These are phyloP conservation scores for Coregonus suidteri DNA, from an alignment of 2,797 vertebrate species.

Conservation along the genomic window DNA sequence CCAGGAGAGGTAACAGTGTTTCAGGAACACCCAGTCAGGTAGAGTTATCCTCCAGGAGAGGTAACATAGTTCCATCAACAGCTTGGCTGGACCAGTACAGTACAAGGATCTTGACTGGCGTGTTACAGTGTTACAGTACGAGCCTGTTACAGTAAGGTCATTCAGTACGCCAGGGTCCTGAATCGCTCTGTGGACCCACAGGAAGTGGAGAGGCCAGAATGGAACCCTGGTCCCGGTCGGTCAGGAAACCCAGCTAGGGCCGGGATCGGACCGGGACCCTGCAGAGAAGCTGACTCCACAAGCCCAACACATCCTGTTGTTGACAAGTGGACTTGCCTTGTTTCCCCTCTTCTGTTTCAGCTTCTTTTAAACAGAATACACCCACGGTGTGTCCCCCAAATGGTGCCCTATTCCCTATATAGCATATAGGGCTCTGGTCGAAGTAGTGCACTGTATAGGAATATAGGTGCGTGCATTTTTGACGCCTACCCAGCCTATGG, in stretches of 20 bases:
- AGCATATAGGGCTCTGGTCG: neutral
- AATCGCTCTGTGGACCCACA: constrained; percentile 47
- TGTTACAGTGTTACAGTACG: no score
- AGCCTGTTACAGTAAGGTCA: neutral
- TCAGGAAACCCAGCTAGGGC: constrained; percentile 68
- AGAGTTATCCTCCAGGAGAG: no score
- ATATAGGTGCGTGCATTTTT: no score
- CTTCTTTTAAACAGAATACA: constrained; percentile 56
- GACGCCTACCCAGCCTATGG: constrained; percentile 15
- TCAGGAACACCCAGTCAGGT: no score
- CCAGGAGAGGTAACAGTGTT: no score
- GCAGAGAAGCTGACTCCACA: constrained; percentile 70
- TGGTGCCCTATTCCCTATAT: no score
- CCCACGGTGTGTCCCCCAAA: constrained; percentile 6
- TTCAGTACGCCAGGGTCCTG: constrained; percentile 26
- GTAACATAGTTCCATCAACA: no score
- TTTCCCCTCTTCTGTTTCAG: constrained; percentile 33
- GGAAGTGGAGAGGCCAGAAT: constrained; percentile 64
- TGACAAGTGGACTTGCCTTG: constrained; percentile 74
- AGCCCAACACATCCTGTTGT: constrained; percentile 75
- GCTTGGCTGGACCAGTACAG: no score
- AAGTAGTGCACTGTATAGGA: no score
- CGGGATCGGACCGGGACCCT: constrained; percentile 67
- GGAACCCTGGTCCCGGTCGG: constrained; percentile 31
- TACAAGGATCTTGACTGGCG: no score